Percentiles rank a stretch among this genome's conserved stretches.
Evolutionary conservation across 1,140 invertebrate species (phyloP).

Genomic region (Drosophila miranda): DNA sequence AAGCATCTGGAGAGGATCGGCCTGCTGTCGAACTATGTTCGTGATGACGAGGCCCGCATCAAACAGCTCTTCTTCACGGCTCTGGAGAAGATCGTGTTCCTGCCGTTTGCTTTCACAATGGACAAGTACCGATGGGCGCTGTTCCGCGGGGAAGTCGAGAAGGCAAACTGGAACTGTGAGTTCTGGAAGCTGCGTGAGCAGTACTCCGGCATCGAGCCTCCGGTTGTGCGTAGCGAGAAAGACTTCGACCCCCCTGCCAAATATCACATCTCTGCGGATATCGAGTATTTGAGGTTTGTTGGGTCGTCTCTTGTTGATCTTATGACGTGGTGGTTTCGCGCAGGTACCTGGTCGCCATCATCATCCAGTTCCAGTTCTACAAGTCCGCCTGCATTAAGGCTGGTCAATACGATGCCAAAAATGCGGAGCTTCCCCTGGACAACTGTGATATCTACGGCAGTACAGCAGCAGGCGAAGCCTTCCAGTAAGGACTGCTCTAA

Average conservation of each 20-base stretch:
- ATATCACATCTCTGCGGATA: constrained; percentile 92
- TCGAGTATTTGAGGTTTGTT: constrained; percentile 90
- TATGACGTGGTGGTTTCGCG: not conserved
- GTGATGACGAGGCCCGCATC: constrained; percentile 88
- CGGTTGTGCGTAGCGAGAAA: constrained; percentile 88
- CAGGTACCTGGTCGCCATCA: constrained; percentile 93
- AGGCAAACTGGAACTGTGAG: constrained; percentile 89
- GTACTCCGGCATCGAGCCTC: constrained; percentile 91
- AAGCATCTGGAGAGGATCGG: constrained; percentile 91
- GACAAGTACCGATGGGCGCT: constrained; percentile 95
- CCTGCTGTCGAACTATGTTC: constrained; percentile 85
- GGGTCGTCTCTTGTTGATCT: too few relatives aligned
- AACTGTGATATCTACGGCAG: constrained; percentile 93
- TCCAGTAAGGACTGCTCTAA: constrained; percentile 84
- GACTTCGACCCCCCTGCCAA: constrained; percentile 94
- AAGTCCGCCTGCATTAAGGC: constrained; percentile 91
- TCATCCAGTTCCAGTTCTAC: constrained; percentile 96
- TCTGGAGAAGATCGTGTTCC: constrained; percentile 92
- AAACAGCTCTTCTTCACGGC: constrained; percentile 91
- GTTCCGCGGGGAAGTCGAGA: constrained; percentile 88
- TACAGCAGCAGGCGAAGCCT: constrained; percentile 88
- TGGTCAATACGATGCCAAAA: constrained; percentile 89
- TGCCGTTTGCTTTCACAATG: constrained; percentile 93
- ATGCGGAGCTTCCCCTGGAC: constrained; percentile 87
- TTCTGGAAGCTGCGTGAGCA: constrained; percentile 89